These are phyloP conservation scores for Hyla sarda DNA, from an alignment of 2,113 vertebrate species.

Conservation along the genomic window DNA sequence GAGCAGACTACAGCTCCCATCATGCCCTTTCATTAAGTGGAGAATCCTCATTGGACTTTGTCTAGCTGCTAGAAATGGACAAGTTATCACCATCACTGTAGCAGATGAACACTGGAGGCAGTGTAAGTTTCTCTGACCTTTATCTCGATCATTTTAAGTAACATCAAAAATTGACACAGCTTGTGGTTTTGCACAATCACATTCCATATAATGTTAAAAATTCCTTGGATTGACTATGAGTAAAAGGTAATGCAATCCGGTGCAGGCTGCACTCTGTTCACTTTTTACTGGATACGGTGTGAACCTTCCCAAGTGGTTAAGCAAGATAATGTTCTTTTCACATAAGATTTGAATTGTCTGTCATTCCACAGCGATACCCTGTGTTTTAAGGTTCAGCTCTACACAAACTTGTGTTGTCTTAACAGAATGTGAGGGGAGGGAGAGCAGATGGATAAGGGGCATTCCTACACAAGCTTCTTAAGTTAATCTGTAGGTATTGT, in stretches of 20 bases:
- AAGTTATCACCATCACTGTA: background rate
- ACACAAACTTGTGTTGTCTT: conserved; percentile 37
- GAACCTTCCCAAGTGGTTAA: background rate
- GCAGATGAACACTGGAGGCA: conserved; percentile 9
- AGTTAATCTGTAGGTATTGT: conserved; percentile 71
- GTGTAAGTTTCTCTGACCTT: background rate
- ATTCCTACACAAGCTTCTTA: conserved; percentile 62
- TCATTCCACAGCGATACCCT: conserved; percentile 41
- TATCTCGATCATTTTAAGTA: background rate
- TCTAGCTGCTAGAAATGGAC: background rate
- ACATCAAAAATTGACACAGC: background rate
- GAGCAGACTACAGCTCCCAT: background rate
- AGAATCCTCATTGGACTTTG: background rate
- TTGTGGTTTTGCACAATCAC: conserved; percentile 11
- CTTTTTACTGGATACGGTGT: background rate
- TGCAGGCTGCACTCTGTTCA: conserved; percentile 1
- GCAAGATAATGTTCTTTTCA: background rate
- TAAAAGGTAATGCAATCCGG: background rate
- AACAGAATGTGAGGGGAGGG: conserved; percentile 50
- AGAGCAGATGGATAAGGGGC: conserved; percentile 39
- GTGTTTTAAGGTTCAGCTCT: conserved; percentile 25
- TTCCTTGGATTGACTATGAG: background rate
- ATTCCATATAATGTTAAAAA: conserved; percentile 41
- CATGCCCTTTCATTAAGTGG: background rate
- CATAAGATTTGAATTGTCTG: conserved; percentile 5